These are phyloP conservation scores for Chelonus insularis DNA, from an alignment of 1,140 invertebrate genomes.

Conservation along the genomic window DNA sequence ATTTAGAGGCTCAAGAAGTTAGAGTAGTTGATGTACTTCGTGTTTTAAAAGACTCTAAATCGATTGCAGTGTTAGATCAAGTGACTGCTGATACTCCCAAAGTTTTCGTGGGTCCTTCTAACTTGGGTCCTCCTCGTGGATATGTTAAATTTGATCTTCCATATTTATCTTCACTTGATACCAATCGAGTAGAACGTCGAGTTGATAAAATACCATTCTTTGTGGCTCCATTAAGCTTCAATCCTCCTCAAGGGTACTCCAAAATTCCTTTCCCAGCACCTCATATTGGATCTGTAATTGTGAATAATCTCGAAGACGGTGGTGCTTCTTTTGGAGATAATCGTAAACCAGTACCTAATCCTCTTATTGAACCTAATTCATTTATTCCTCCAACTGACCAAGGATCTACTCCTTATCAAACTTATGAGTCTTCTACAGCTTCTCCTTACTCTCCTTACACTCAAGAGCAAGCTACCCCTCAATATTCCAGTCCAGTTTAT, in stretches of 20 bases:
- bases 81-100: slow-evolving; percentile 68
- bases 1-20: slow-evolving; percentile 52
- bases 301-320: slow-evolving; percentile 58
- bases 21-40: slow-evolving; percentile 71
- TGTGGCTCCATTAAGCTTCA: slow-evolving; percentile 80
- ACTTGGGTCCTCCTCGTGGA: slow-evolving; percentile 68
- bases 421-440: slow-evolving; percentile 43
- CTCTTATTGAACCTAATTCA: slow-evolving; percentile 45
- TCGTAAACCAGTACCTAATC: slow-evolving; percentile 38
- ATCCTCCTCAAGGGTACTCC: slow-evolving; percentile 76
- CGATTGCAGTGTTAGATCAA: slow-evolving; percentile 75
- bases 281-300: slow-evolving; percentile 81
- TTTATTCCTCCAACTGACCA: slow-evolving; percentile 36
- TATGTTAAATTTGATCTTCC: slow-evolving; percentile 81
- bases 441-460: slow-evolving; percentile 37
- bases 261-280: slow-evolving; percentile 83
- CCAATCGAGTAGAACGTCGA: slow-evolving; percentile 71
- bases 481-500: slow-evolving; percentile 32
- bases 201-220: slow-evolving; percentile 78
- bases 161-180: slow-evolving; percentile 75
- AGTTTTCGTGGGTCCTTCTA: slow-evolving; percentile 79
- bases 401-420: slow-evolving; percentile 18
- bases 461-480: slow-evolving; percentile 40
- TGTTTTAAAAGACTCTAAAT: slow-evolving; percentile 69
- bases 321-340: neutral